Conservation (phyloP, 2,888 invertebrate species). For the Electrophaes corylata region DNA sequence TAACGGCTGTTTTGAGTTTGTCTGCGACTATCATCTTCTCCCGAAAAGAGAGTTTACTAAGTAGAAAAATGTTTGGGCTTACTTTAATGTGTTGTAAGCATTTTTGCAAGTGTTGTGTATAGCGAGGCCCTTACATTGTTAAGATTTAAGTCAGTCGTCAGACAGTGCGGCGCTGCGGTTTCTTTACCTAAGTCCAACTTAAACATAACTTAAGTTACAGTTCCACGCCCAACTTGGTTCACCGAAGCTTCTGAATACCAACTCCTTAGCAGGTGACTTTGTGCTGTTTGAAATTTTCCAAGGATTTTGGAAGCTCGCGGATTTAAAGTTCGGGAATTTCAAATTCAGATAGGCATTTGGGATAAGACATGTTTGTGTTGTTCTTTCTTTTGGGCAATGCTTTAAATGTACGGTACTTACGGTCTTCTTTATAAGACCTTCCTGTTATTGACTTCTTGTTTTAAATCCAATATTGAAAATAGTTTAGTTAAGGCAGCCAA, state of each 20-base stretch:
- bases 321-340: slow-evolving; percentile 68
- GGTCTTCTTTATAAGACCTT: neutral
- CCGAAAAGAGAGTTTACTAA: neutral
- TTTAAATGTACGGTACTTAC: slow-evolving; percentile 4
- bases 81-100: neutral
- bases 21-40: neutral
- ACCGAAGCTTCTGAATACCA: slow-evolving; percentile 70
- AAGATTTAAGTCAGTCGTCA: slow-evolving; percentile 77
- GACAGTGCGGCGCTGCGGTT: slow-evolving; percentile 73
- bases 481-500: too few species aligned
- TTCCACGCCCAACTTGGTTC: slow-evolving; percentile 74
- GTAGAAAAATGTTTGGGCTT: neutral
- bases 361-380: slow-evolving; percentile 51
- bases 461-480: neutral
- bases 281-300: slow-evolving; percentile 68
- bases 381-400: slow-evolving; percentile 36
- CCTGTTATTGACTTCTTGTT: neutral
- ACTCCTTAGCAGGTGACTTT: slow-evolving; percentile 76
- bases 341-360: slow-evolving; percentile 59
- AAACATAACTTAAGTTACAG: slow-evolving; percentile 73
- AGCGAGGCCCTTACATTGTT: slow-evolving; percentile 52
- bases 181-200: slow-evolving; percentile 66
- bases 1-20: too few species aligned
- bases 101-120: neutral
- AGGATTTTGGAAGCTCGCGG: slow-evolving; percentile 59